Base-by-base conservation (phyloP, 2,797 vertebrate species). In the Rhinogobio ventralis region DNA sequence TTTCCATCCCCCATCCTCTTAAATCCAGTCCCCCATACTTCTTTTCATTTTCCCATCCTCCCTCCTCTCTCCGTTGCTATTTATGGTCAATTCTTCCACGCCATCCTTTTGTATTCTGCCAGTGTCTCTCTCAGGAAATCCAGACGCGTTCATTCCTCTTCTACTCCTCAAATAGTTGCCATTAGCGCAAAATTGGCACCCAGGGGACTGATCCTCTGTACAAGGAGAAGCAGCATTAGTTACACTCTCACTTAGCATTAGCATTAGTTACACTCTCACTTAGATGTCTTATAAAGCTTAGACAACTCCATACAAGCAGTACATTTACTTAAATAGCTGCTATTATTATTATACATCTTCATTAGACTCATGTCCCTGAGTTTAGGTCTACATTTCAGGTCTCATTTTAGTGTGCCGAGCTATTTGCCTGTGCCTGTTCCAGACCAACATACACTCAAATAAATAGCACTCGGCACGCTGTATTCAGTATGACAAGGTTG, bases 181-280 rank as follows among this genome's bases (percentile, higher is more conserved):
- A 89, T 88, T 86, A 85, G 86, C 86, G 82, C 91, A 89, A 93
- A 92, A 93, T 92, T 88, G 83, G 92, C 91, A 92, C 91, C 78
- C 86, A 87, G 79, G 85, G 90, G 86, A 92, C 83, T 85, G 77
- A 66, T 86, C 79, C 87, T 83, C 71, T 23, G 30, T 66, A 53
- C 33, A 66, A 69, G 23, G 85, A 89, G 91, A 90, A 87, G 87
- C 92, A 88, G 87, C 92, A 39, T 77, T 86, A 86, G 85, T 81
- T 72, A 76, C 19, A 36, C 69, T 79, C 36, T 53, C 64, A 55
- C 20, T n/a, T 19, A 25, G 33, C n/a, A n/a, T n/a, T n/a, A 88
- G 81, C 86, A 39, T 77, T 86, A 86, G 85, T 81, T 72, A 76
- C 19, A 36, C 69, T 79, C 36, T 53, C 64, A 55, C 20, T n/a